These are phyloP conservation scores for Pollenia labialis DNA, from an alignment of 2,888 invertebrate genomes.

Conservation along the genomic window DNA sequence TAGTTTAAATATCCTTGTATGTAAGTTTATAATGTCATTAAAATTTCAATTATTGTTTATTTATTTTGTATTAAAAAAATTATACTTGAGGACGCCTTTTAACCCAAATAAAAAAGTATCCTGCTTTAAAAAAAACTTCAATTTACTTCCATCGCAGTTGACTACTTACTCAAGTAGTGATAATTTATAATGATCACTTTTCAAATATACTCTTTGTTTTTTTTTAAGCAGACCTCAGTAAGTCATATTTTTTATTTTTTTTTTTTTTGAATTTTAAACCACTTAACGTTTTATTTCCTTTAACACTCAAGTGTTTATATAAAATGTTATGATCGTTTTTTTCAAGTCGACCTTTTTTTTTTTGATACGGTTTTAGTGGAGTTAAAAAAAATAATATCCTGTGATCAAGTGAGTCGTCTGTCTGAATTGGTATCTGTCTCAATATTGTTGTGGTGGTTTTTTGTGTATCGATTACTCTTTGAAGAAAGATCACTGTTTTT, in stretches of 20 bases:
- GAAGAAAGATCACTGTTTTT: constrained; percentile 43
- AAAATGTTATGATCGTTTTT: constrained; percentile 64
- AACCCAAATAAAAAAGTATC: constrained; percentile 24
- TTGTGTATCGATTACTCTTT: constrained; percentile 58
- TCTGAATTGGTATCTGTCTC: constrained; percentile 52
- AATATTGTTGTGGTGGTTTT: constrained; percentile 36
- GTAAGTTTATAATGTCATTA: neutral
- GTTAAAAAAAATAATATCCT: constrained; percentile 65
- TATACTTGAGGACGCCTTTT: constrained; percentile 53
- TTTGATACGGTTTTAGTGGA: constrained; percentile 40
- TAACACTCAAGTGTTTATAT: constrained; percentile 72
- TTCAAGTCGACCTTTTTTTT: constrained; percentile 47
- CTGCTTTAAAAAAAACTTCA: constrained; percentile 5
- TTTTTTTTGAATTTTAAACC: constrained; percentile 56
- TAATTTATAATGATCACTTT: constrained; percentile 64
- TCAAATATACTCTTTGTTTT: neutral
- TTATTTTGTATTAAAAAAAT: constrained; percentile 41
- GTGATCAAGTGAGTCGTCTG: constrained; percentile 63
- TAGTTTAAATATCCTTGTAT: too few species aligned
- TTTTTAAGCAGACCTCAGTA: constrained; percentile 36
- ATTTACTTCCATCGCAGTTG: neutral
- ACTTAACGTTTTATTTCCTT: constrained; percentile 73
- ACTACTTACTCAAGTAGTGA: constrained; percentile 44
- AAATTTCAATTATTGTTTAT: constrained; percentile 39
- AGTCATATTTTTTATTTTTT: constrained; percentile 48